phyloP scores from a whole-genome alignment of 2,797 vertebrate species.

The Coregonus sp. region DNA sequence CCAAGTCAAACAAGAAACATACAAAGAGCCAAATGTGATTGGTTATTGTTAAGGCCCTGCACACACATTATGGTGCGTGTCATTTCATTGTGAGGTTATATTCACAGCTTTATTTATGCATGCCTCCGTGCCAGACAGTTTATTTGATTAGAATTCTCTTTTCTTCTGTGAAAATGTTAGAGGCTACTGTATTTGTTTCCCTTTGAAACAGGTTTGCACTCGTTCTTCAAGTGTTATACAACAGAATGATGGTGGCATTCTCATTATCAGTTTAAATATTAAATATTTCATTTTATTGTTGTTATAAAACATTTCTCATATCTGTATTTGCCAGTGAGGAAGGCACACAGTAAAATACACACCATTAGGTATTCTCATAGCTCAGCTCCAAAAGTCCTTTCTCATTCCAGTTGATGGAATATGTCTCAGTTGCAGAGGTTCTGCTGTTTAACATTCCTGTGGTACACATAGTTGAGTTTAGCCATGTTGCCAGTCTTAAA shows the following conservation, averaged over 20 bases:
- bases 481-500: slow-evolving; percentile 54
- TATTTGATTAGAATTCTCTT: slow-evolving; percentile 12
- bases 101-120: slow-evolving; percentile 41
- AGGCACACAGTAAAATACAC: slow-evolving; percentile 11
- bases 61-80: slow-evolving; percentile 15
- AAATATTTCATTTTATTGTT: neutral
- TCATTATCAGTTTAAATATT: neutral
- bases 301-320: neutral
- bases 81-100: slow-evolving; percentile 44
- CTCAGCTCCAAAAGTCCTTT: slow-evolving; percentile 12
- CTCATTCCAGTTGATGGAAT: slow-evolving; percentile 11
- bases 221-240: no score
- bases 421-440: slow-evolving; percentile 55
- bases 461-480: slow-evolving; percentile 32
- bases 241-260: no score
- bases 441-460: slow-evolving; percentile 59
- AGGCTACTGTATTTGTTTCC: slow-evolving; percentile 6
- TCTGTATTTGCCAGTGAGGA: slow-evolving; percentile 22
- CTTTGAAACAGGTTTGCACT: no score
- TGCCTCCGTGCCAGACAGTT: slow-evolving; percentile 9
- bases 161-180: neutral
- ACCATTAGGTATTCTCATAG: slow-evolving; percentile 3
- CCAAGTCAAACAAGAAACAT: slow-evolving; percentile 60
- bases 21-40: slow-evolving; percentile 47
- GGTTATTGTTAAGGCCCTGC: slow-evolving; percentile 20